Conservation (phyloP, 2,888 invertebrate species). For the Drosophila sordidula region DNA sequence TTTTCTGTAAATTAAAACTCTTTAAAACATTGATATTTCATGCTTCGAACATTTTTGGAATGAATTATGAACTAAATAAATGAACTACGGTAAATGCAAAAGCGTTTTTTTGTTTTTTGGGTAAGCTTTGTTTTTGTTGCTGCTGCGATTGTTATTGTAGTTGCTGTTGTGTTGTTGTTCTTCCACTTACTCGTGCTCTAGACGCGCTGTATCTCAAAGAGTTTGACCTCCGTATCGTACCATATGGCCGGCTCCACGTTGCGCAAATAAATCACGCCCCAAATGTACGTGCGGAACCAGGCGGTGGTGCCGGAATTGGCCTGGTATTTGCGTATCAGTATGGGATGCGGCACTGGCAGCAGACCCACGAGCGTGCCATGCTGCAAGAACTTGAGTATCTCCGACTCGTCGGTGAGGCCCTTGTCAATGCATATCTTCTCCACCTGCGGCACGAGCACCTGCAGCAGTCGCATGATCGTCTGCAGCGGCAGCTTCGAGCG, state of each 20-base stretch:
- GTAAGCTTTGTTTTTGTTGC: constrained; percentile 45
- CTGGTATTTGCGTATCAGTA: constrained; percentile 99
- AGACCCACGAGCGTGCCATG: constrained; percentile 99
- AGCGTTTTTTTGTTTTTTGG: constrained; percentile 54
- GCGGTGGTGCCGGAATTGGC: constrained; percentile 99
- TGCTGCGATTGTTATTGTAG: constrained; percentile 16
- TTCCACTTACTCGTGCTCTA: constrained; percentile 84
- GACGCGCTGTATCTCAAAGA: constrained; percentile 99
- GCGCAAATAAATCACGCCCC: constrained; percentile 99
- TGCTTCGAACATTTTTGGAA: constrained; percentile 52
- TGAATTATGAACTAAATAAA: constrained; percentile 68
- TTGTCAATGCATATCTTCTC: constrained; percentile 99
- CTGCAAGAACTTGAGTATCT: constrained; percentile 99
- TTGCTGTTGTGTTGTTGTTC: constrained; percentile 15
- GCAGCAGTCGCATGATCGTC: constrained; percentile 99
- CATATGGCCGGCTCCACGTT: constrained; percentile 99
- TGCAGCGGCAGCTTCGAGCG: constrained; percentile 98
- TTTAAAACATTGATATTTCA: constrained; percentile 38
- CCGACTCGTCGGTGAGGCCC: constrained; percentile 99
- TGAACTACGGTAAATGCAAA: constrained; percentile 72
- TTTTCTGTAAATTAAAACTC: constrained; percentile 12
- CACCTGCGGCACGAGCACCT: constrained; percentile 99
- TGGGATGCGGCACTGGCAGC: constrained; percentile 99
- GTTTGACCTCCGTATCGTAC: constrained; percentile 99
- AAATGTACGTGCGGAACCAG: constrained; percentile 99